Evolutionary conservation across 2,113 vertebrate species (phyloP).

Genomic region (Acanthisitta chloris): DNA sequence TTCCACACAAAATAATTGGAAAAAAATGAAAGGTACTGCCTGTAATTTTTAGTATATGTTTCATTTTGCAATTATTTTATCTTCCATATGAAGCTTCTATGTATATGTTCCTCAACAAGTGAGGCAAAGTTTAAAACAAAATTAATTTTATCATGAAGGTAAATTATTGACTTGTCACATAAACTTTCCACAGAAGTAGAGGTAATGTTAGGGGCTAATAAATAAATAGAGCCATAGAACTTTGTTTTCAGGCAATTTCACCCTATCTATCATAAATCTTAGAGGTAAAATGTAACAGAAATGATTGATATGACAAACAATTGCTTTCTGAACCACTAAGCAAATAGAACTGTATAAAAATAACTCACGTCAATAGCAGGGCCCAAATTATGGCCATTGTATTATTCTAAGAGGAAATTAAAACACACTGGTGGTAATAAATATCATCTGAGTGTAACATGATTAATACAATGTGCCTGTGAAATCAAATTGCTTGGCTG

Average conservation of each 20-base stretch:
- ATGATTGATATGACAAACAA: not conserved
- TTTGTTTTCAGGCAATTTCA: not conserved
- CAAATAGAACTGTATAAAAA: not conserved
- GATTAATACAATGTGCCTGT: not conserved
- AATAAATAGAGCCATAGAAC: not conserved
- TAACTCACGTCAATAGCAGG: not conserved
- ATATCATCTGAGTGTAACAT: not conserved
- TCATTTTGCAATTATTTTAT: not conserved
- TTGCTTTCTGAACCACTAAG: not conserved
- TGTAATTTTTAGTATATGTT: not conserved
- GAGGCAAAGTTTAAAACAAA: not conserved
- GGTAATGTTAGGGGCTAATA: not conserved
- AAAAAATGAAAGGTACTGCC: rapidly evolving
- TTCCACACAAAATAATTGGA: not conserved
- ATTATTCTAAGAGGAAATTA: not conserved
- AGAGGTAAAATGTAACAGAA: not conserved
- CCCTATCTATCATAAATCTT: not conserved
- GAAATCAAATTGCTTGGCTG: not conserved
- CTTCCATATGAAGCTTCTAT: not conserved
- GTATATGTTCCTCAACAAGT: not conserved
- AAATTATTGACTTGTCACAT: not conserved
- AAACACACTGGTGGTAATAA: not conserved
- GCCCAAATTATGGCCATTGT: not conserved
- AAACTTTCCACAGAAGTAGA: not conserved
- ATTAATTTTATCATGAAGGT: not conserved